Conservation (phyloP, 2,113 vertebrate genomes). For the Nannobrachium achirus region DNA sequence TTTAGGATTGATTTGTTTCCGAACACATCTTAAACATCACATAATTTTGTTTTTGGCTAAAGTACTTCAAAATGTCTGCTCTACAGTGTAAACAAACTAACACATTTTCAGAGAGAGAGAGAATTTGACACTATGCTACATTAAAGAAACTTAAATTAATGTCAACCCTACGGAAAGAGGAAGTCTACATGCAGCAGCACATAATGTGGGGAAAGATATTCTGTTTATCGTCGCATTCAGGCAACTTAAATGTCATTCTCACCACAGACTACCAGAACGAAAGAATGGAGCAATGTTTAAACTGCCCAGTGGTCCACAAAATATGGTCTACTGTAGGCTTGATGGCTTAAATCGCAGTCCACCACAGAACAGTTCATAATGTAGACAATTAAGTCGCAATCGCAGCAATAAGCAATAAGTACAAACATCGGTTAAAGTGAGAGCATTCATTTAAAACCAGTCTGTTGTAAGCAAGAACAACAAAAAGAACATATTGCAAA, state of each 20-base stretch:
- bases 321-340: slow-evolving; percentile 9
- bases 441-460: slow-evolving; percentile 13
- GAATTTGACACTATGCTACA: neutral
- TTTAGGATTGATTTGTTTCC: too few species aligned
- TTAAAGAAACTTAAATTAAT: too few species aligned
- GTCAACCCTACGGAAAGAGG: neutral
- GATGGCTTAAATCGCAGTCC: neutral
- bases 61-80: neutral
- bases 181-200: neutral
- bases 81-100: neutral
- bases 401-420: slow-evolving; percentile 13
- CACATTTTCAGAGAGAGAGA: too few species aligned
- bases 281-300: slow-evolving; percentile 25
- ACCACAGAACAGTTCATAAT: slow-evolving; percentile 13
- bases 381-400: slow-evolving; percentile 17
- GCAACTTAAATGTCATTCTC: neutral
- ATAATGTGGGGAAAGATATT: neutral
- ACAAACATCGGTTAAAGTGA: neutral
- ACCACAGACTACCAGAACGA: neutral
- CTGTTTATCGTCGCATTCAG: neutral
- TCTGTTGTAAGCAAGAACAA: slow-evolving; percentile 7
- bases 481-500: slow-evolving; percentile 15
- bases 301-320: slow-evolving; percentile 25
- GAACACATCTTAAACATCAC: too few species aligned
- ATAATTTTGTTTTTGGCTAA: too few species aligned